phyloP scores from a whole-genome alignment of 1,140 invertebrate species.

The Caerostris extrusa region DNA sequence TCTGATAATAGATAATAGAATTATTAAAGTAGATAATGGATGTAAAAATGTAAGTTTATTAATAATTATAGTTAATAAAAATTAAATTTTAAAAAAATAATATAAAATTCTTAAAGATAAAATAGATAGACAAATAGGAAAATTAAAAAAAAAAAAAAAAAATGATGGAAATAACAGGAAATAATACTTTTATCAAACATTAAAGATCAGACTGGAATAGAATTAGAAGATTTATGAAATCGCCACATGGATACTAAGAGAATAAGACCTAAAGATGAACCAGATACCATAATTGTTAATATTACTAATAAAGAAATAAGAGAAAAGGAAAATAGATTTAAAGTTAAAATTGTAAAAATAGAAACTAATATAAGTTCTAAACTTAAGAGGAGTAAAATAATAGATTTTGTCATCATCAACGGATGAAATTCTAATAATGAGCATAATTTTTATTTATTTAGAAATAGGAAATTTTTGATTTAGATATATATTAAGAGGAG shows the following conservation, averaged over 20 bases:
- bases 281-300: too few species aligned
- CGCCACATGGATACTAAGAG: too few species aligned
- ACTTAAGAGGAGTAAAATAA: conserved; percentile 17
- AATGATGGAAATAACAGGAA: background rate
- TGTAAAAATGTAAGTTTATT: background rate
- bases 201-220: background rate
- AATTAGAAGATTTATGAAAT: conserved; percentile 1
- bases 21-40: background rate
- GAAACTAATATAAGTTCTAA: conserved; percentile 41
- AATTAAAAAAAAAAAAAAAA: too few species aligned
- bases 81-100: background rate
- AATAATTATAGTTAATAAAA: background rate
- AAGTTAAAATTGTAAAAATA: background rate
- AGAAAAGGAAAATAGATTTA: background rate
- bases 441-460: conserved; percentile 7
- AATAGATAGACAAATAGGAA: background rate
- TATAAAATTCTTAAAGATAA: background rate
- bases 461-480: background rate
- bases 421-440: conserved; percentile 1
- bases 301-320: too few species aligned
- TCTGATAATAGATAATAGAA: too few species aligned
- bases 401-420: conserved; percentile 53
- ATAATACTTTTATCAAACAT: conserved; percentile 19
- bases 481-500: background rate
- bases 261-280: too few species aligned